Evolutionary conservation across 2,888 invertebrate genomes (phyloP).

Genomic region (Alloscopus bannaensis): DNA sequence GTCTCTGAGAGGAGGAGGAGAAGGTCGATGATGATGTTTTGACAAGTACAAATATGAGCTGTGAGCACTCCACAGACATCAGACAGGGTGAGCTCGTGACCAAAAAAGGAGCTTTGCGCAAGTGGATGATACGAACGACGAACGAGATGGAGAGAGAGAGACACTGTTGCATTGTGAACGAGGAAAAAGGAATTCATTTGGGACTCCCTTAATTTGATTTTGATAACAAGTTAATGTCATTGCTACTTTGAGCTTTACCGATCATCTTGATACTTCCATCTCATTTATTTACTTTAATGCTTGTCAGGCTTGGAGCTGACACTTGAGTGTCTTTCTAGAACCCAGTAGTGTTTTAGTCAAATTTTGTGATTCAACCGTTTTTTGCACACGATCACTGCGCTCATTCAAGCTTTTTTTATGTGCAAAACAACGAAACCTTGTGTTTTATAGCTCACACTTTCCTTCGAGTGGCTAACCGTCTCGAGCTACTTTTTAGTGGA

Average conservation of each 20-base stretch:
- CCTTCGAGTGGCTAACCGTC: constrained; percentile 18
- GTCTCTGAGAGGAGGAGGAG: too few relatives aligned
- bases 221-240: constrained; percentile 72
- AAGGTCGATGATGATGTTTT: too few relatives aligned
- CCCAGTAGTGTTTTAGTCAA: constrained; percentile 19
- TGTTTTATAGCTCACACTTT: not conserved
- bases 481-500: constrained; percentile 36
- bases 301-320: constrained; percentile 47
- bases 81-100: constrained; percentile 17
- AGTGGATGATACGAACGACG: not conserved
- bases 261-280: constrained; percentile 55
- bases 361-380: constrained; percentile 25
- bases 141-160: too few relatives aligned
- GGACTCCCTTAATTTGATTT: constrained; percentile 71
- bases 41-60: constrained; percentile 55
- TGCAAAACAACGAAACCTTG: constrained; percentile 11
- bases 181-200: constrained; percentile 35
- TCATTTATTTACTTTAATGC: constrained; percentile 56
- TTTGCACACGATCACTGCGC: too few relatives aligned
- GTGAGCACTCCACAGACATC: not conserved
- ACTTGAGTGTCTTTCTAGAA: constrained; percentile 20
- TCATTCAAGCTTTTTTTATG: too few relatives aligned
- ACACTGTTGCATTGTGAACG: not conserved
- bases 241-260: constrained; percentile 60
- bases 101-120: not conserved